Evolutionary conservation across 1,140 invertebrate species (phyloP).

Genomic region (Neomicropteryx cornuta): DNA sequence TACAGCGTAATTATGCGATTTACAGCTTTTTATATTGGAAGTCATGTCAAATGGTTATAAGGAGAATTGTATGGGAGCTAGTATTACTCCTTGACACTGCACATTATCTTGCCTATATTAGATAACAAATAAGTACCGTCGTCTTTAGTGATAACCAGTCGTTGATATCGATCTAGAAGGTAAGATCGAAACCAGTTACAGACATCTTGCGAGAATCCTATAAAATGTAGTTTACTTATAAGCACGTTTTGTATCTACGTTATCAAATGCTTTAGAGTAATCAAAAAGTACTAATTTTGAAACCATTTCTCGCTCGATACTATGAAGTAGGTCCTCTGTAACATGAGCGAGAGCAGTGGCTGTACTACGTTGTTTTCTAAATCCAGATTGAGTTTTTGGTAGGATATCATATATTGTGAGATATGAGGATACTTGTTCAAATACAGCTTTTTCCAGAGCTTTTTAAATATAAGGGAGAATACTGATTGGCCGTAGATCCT

Average conservation of each 20-base stretch:
- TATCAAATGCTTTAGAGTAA: conserved; percentile 17
- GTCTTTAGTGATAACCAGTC: background rate
- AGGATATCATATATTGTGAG: conserved; percentile 8
- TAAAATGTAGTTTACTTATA: conserved; percentile 3
- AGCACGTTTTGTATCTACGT: conserved; percentile 20
- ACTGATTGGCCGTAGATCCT: conserved; percentile 12
- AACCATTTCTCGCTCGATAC: conserved; percentile 3
- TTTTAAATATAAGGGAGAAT: conserved; percentile 13
- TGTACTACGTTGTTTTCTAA: conserved; percentile 6
- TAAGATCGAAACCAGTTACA: conserved; percentile 8
- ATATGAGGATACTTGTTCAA: conserved; percentile 7
- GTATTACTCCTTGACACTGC: too few species aligned
- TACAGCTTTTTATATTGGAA: too few species aligned
- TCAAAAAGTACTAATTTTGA: conserved; percentile 11
- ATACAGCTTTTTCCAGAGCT: conserved; percentile 11
- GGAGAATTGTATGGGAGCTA: too few species aligned
- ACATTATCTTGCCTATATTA: too few species aligned
- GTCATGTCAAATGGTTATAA: too few species aligned
- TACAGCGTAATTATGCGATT: too few species aligned
- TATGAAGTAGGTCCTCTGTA: conserved; percentile 9
- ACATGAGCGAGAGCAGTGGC: conserved; percentile 9
- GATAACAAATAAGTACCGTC: too few species aligned
- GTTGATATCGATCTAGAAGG: conserved; percentile 6
- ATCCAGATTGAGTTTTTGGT: conserved; percentile 6
- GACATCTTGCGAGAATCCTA: conserved; percentile 2